phyloP scores from a whole-genome alignment of 2,113 vertebrate species.

The Neomonachus schauinslandi region DNA sequence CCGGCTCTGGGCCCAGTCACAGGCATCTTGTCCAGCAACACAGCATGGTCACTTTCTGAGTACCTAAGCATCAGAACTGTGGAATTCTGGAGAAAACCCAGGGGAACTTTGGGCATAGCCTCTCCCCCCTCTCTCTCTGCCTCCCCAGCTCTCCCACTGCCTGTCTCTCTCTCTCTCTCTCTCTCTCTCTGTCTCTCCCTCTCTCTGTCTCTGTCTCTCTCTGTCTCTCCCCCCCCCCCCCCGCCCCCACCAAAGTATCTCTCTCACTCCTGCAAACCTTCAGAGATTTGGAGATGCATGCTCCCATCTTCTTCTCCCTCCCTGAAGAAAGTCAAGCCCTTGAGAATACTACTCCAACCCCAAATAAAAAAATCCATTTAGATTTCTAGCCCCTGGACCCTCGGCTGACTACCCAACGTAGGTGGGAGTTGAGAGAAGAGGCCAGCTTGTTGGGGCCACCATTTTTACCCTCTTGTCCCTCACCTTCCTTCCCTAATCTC shows the following conservation, averaged over 20 bases:
- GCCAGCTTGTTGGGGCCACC: background rate
- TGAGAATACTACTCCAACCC: background rate
- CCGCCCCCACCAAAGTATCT: background rate
- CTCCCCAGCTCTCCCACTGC: background rate
- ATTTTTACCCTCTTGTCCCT: too few relatives aligned
- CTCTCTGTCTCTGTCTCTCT: background rate
- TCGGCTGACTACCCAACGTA: background rate
- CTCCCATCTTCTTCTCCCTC: background rate
- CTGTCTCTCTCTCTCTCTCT: background rate
- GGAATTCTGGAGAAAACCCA: slow-evolving; percentile 73
- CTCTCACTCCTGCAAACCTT: background rate
- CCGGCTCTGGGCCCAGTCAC: background rate
- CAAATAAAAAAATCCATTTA: background rate
- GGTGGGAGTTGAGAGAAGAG: background rate
- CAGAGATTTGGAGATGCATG: background rate
- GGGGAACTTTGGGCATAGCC: slow-evolving; percentile 51
- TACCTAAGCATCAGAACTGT: slow-evolving; percentile 72
- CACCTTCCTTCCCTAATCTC: background rate
- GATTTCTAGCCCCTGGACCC: background rate
- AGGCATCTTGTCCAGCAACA: background rate
- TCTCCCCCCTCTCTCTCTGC: slow-evolving; percentile 9
- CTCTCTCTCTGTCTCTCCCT: background rate
- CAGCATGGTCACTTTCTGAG: slow-evolving; percentile 76
- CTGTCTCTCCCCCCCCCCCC: background rate
- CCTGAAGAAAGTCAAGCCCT: background rate